Base-by-base conservation (phyloP, 2,113 vertebrate species). In the Podarcis muralis region DNA sequence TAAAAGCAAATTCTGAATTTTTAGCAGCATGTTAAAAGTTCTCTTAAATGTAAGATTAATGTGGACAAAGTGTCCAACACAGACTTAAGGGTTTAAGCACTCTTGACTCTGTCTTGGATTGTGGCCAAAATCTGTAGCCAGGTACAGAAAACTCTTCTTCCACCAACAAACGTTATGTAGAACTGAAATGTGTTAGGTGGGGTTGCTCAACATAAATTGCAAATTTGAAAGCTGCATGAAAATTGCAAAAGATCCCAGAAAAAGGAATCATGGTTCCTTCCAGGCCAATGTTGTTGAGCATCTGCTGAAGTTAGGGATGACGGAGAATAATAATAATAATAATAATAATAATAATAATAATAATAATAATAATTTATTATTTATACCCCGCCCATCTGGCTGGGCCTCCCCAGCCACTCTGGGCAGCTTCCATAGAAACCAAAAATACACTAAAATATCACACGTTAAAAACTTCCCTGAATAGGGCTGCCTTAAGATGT, bases 1-100 rank as follows among this genome's bases (percentile, higher is more conserved):
- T 0, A 48, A 18, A 76, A 1, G 77, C 66, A 84, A 76, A 27
- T 27, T 91, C 76, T 75, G 79, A 86, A 87, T 35, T 66, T 35
- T 11, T 59, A 74, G 72, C 23, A 32, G 57, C 0, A 2, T 37
- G 48, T 74, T 65, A 65, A 86, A 80, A 32, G 11, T 59, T 93
- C 35, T 80, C 37, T 90, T 81, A 90, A 90, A 77, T 35, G 6
- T 88, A 90, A 90, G 92, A 93, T 91, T 62, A 89, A 91, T 92
- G 25, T 1, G 16, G n/a, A 32, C 35, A 85, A 90, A 86, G 75
- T 92, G 87, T 76, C 80, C n/a, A 62, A 32, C 15, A 23, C 11
- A 25, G 69, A 76, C 43, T 88, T 83, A 83, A 88, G 86, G 84
- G 86, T 79, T 74, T 65, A 82, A 81, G 30, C 15, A 13, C 48